Conservation (phyloP, 2,113 vertebrate species). For the Marmota flaviventris region DNA sequence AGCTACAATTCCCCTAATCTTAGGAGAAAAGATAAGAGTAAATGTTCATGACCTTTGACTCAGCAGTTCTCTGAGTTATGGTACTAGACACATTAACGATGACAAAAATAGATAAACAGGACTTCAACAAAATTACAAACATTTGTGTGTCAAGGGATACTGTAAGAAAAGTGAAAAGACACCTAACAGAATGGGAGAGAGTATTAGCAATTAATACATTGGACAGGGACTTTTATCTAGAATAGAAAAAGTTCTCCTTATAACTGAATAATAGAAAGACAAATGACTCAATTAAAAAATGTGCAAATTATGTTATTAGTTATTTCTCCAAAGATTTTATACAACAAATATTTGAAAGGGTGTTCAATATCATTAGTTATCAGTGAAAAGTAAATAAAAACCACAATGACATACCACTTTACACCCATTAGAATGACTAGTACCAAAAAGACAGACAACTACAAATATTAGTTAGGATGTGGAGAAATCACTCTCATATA, state of each 20-base stretch:
- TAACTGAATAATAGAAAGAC: not conserved
- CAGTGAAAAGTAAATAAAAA: not conserved
- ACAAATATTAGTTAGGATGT: not conserved
- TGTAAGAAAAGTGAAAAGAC: not conserved
- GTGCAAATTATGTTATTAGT: not conserved
- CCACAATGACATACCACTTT: not conserved
- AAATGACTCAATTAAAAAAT: not conserved
- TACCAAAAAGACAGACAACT: not conserved
- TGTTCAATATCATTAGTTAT: not conserved
- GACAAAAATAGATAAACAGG: not conserved
- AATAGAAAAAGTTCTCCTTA: not conserved
- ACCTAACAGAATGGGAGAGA: not conserved
- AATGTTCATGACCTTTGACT: not conserved
- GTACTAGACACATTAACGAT: not conserved
- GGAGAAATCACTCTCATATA: not conserved
- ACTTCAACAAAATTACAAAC: not conserved
- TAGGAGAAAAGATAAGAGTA: not conserved
- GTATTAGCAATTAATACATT: slow-evolving; percentile 19
- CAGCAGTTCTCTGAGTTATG: not conserved
- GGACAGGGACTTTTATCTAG: not conserved
- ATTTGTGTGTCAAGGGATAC: not conserved
- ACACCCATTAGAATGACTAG: not conserved
- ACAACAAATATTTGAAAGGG: not conserved
- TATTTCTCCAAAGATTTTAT: not conserved
- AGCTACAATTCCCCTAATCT: not conserved